These are phyloP conservation scores for Pristionchus mayeri DNA, from an alignment of 2,888 invertebrate genomes.

Conservation along the genomic window DNA sequence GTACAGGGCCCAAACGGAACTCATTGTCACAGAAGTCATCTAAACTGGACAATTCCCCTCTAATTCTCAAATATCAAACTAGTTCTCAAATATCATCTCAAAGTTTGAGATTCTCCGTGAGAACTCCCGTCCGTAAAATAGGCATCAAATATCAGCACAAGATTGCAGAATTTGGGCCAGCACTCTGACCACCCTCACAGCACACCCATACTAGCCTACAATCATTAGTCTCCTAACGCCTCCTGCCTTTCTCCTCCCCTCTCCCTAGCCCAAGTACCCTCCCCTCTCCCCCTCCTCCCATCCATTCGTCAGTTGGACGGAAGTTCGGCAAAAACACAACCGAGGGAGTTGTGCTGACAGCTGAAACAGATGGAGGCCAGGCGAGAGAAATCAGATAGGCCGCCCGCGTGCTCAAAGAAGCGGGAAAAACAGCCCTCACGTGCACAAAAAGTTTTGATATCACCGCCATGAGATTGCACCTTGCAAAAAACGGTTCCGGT, in stretches of 20 bases:
- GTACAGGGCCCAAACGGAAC: no score
- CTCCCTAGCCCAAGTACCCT: not conserved
- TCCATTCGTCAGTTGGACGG: constrained; percentile 5
- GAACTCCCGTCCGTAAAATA: not conserved
- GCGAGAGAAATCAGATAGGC: constrained; percentile 18
- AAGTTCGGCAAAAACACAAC: constrained; percentile 26
- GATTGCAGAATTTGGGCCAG: no score
- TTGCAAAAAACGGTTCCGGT: no score
- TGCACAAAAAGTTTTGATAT: no score
- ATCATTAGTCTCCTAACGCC: not conserved
- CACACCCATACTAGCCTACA: not conserved
- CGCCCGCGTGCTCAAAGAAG: no score
- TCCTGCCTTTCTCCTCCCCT: not conserved
- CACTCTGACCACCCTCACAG: not conserved
- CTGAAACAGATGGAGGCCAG: not conserved
- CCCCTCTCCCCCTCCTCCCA: not conserved
- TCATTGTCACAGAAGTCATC: not conserved
- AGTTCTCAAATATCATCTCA: not conserved
- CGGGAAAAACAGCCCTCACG: no score
- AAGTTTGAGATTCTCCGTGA: not conserved
- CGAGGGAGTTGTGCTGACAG: not conserved
- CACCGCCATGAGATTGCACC: no score
- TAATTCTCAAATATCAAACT: not conserved
- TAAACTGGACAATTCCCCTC: not conserved
- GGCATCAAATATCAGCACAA: no score